Base-by-base conservation (phyloP, 23 tunicate genomes). In the Halocynthia roretzi region DNA sequence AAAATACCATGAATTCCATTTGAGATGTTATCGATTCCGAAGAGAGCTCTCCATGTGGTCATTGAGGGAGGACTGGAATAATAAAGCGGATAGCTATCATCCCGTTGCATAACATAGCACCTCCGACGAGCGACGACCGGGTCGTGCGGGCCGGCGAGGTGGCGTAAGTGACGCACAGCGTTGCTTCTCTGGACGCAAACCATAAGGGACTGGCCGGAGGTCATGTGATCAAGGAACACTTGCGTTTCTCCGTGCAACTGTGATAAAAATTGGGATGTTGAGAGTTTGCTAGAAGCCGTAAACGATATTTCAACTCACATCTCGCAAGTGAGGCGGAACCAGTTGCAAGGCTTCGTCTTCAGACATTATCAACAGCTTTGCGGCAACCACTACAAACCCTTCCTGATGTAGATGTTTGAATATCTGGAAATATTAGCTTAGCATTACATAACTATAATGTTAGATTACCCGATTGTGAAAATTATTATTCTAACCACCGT, bases 1-100 rank as follows among this genome's bases (percentile, higher is more conserved):
- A 12, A 12, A 8, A 22, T 58, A 89, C 96, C 96, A 76, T 89
- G 96, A 9, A 89, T 72, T 76, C 90, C 96, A 74, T 89, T 89
- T 18, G 96, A 84, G 61, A 89, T 85, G 23, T 78, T 76, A 56
- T 88, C 95, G 6, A 88, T 88, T 7, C 95, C 95, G 21, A 88
- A 83, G 23, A 84, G 84, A 14, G 80, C 95, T 67, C 95, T 56
- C 80, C 72, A 78, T 11, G 78, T 52, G 19, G 78, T 48, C 11
- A 11, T 31, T 54, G 31, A 22, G 6, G 49, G 70, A 21, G 74
- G 31, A 10, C 23, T 8, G 19, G 62, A 14, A 10, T 57, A 44
- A 55, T 8, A 23, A 6, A 10, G 21, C 44, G 44, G 44, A 31
- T 31, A 31, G 10, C 64, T n/a, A 0, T 53, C 62, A 5, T 53